Base-by-base conservation (phyloP, 2,797 vertebrate genomes). In the Ctenosaura bakeri region DNA sequence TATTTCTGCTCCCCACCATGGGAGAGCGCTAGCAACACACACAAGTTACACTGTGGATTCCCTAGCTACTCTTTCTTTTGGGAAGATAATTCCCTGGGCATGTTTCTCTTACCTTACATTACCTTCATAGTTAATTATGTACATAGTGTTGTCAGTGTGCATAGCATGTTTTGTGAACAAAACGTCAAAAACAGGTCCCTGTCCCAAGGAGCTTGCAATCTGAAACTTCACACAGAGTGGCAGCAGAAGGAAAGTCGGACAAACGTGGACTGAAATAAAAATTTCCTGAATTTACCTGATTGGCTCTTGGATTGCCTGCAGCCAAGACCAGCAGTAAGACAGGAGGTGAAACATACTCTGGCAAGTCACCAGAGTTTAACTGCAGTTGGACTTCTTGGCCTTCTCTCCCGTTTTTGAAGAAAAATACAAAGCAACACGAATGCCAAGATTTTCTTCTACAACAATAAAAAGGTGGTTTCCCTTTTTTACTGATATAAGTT, bases 281-380 rank as follows among this genome's bases (percentile, higher is more conserved):
- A 12, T 12, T 71, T 29, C 16, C 46, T 64, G 26, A 6, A 56
- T 89, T 89, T 95, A 98, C 98, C 98, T 98, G 94, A 97, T 83
- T 42, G 97, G 98, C 85, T 98, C 96, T 94, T 98, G 97, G 90
- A 98, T 95, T 95, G 97, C 97, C 96, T 97, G 97, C 77, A 97
- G 91, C 97, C 96, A 97, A 90, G 86, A 97, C 97, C 97, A 98
- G 95, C 98, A 98, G 93, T 98, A 98, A 94, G 97, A 97, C 87
- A 98, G 96, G 81, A 98, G 96, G 92, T 97, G 98, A 96, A 98
- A 98, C 98, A 99, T 98, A 92, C 95, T 97, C 95, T 92, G 90
- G 7, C 46, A 73, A 83, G 86, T 22, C 18, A 29, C 50, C 32
- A 6, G 29, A 29, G 38, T 20, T 10, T 9, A n/a, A 42, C 46